These are phyloP conservation scores for Lasioglossum vierecki DNA, from an alignment of 2,888 invertebrate genomes.

Conservation along the genomic window DNA sequence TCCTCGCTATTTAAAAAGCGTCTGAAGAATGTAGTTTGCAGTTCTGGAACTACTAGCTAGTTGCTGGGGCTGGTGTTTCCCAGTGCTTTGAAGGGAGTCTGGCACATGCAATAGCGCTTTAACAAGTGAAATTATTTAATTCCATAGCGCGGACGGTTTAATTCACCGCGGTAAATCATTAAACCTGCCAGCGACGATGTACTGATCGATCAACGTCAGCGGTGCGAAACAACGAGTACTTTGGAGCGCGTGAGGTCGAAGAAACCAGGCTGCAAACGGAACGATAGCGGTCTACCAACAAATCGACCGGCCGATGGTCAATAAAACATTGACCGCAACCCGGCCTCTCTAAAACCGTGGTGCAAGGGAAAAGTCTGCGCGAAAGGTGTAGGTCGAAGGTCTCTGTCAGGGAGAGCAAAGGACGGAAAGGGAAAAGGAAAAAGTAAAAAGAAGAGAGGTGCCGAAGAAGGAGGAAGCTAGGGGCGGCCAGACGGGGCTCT, in stretches of 20 bases:
- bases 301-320: conserved; percentile 48
- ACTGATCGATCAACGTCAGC: background rate
- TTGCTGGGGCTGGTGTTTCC: background rate
- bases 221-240: background rate
- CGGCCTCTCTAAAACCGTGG: conserved; percentile 8
- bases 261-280: conserved; percentile 10
- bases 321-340: conserved; percentile 54
- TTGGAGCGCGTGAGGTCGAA: background rate
- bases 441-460: conserved; percentile 18
- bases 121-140: conserved; percentile 1
- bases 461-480: conserved; percentile 35
- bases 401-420: conserved; percentile 27
- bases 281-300: conserved; percentile 40
- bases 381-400: conserved; percentile 52
- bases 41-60: no score
- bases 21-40: background rate
- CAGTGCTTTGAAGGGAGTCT: background rate
- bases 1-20: background rate
- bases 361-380: conserved; percentile 19
- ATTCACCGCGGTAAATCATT: background rate
- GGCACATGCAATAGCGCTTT: background rate
- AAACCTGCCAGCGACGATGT: background rate
- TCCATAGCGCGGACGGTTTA: background rate
- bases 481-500: conserved; percentile 73
- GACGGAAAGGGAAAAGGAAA: conserved; percentile 18